Evolutionary conservation across 1,140 invertebrate species (phyloP).

Genomic region (Camponotus floridanus): DNA sequence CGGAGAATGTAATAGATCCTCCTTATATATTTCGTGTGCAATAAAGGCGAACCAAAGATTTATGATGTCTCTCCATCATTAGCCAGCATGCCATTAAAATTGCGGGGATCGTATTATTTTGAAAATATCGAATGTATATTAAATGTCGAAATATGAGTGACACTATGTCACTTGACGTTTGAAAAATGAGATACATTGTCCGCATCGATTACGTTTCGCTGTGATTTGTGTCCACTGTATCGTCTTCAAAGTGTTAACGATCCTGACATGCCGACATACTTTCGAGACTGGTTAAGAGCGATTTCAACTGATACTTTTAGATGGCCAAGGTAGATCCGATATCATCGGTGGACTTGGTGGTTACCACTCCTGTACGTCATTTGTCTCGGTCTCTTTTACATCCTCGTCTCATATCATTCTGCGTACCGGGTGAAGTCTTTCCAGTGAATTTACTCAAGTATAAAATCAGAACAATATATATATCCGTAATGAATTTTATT

Average conservation of each 20-base stretch:
- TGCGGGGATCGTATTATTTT: not conserved
- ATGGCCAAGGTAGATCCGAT: conserved; percentile 81
- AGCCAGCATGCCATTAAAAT: conserved; percentile 41
- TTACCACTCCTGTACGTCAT: conserved; percentile 85
- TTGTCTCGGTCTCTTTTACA: conserved; percentile 83
- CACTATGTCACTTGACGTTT: not conserved
- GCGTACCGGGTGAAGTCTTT: conserved; percentile 77
- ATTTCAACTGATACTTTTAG: conserved; percentile 78
- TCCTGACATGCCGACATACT: conserved; percentile 41
- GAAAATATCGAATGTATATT: not conserved
- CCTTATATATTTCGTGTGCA: not conserved
- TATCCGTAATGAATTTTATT: not conserved
- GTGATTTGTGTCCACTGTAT: conserved; percentile 36
- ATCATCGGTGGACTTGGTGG: conserved; percentile 81
- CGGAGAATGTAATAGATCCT: conserved; percentile 53
- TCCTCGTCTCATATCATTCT: conserved; percentile 74
- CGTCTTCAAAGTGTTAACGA: conserved; percentile 58
- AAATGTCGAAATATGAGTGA: conserved; percentile 23
- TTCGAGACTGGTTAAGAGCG: conserved; percentile 37
- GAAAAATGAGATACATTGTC: not conserved
- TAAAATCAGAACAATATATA: not conserved
- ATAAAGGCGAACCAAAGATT: conserved; percentile 47
- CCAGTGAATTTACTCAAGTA: not conserved
- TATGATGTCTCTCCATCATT: conserved; percentile 31
- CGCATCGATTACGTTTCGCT: conserved; percentile 21